Evolutionary conservation across 2,797 vertebrate species (phyloP), one percentile per base, ranked within the genome.

Genomic region (Petrocephalus schoutedeni): DNA sequence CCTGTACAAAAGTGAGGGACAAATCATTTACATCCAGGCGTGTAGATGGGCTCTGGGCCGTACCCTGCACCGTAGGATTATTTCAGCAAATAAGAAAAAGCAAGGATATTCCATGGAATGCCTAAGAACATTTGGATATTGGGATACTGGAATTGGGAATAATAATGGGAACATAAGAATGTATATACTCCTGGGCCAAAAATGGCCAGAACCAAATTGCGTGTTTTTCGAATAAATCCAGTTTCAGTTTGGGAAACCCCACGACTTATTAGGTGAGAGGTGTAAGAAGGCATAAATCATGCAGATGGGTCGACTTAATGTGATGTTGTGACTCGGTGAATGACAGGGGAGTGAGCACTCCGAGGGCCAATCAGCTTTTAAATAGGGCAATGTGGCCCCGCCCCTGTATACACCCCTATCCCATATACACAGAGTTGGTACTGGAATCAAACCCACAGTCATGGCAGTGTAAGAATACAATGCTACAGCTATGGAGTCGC

Each of bases 1-100:
- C 94, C 91, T 90, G 92, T 93, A 92, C 92, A 87, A 90, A 93
- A 92, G 91, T 95, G 94, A 95, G 95, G 94, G 95, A 89, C 41
- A 90, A 93, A 92, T 92, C 88, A 92, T 92, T 93, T 92, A 89
- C 92, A 93, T 92, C 80, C 91, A 92, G 91, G 82, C 88, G 84
- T 88, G 89, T 85, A 90, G 89, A 90, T 87, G 88, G 86, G 89
- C 87, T 86, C 14, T 36, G 88, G 87, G 8, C 71, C 89, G 82
- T 74, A 57, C 54, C 64, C 54, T 74, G 53, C 51, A n/a, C n/a
- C 23, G 23, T 71, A 59, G 53, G 71, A 87, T 89, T 59, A 80
- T 59, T 82, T 89, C 82, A 32, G 36, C 28, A 87, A 87, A 80
- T 87, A 28, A 14, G 32, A n/a, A 58, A 82, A 77, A 54, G 16